phyloP scores from a whole-genome alignment of 2,888 invertebrate genomes.

The Eilema caniola region DNA sequence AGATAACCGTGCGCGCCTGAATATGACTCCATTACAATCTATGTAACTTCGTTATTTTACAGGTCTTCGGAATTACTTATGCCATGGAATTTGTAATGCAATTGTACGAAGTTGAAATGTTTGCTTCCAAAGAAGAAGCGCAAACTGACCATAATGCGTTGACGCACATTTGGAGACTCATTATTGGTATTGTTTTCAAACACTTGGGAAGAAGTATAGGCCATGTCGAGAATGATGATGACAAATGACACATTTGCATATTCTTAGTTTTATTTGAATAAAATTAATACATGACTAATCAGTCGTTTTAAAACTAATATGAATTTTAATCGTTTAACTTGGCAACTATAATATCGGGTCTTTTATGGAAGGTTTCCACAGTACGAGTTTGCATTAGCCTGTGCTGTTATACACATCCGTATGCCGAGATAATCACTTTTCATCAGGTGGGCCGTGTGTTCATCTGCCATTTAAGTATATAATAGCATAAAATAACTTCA shows the following conservation, averaged over 20 bases:
- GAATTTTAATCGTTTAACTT: no score
- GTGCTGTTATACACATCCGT: no score
- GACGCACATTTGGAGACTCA: constrained; percentile 63
- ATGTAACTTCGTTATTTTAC: constrained; percentile 1
- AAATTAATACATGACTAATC: background rate
- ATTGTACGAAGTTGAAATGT: constrained; percentile 43
- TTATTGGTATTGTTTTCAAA: constrained; percentile 14
- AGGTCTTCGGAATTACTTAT: constrained; percentile 77
- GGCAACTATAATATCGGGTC: no score
- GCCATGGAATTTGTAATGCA: constrained; percentile 78
- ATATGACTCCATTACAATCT: background rate
- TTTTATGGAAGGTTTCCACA: no score
- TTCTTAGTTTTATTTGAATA: background rate
- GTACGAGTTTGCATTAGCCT: no score
- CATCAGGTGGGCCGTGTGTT: no score
- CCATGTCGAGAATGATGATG: background rate
- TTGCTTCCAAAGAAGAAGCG: background rate
- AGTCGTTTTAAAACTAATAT: background rate
- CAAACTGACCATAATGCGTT: constrained; percentile 41
- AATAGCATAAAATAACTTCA: no score
- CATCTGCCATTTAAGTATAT: no score
- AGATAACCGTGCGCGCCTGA: background rate
- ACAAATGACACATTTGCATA: background rate
- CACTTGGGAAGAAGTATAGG: background rate
- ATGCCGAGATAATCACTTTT: no score